phyloP scores from a whole-genome alignment of 2,888 invertebrate species.

The Halictus quadricinctus region DNA sequence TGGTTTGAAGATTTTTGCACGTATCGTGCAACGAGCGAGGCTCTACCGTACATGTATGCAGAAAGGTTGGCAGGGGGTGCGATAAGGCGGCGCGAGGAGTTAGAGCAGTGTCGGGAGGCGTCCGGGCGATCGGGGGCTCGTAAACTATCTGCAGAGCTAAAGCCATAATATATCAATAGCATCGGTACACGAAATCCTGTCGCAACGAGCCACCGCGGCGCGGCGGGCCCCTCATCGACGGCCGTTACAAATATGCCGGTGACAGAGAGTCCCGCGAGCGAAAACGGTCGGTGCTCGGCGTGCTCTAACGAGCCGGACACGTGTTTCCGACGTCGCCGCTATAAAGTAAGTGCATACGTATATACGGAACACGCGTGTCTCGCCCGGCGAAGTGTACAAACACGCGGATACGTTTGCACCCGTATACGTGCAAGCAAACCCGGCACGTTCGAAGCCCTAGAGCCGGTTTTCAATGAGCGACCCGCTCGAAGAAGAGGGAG shows the following conservation, averaged over 20 bases:
- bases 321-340: constrained; percentile 73
- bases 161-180: constrained; percentile 5
- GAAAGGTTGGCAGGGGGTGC: not conserved
- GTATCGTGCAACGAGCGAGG: not conserved
- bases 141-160: constrained; percentile 2
- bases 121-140: not conserved
- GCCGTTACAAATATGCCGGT: constrained; percentile 54
- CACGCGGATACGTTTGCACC: constrained; percentile 30
- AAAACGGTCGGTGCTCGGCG: constrained; percentile 34
- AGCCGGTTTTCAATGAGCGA: constrained; percentile 74
- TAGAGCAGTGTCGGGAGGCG: not conserved
- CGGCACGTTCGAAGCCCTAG: constrained; percentile 65
- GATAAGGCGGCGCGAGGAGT: not conserved
- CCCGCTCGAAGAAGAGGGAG: constrained; percentile 64
- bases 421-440: constrained; percentile 54
- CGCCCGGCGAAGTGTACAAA: constrained; percentile 27
- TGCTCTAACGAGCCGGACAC: constrained; percentile 74
- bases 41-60: not conserved
- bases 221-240: constrained; percentile 28
- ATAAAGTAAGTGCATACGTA: constrained; percentile 65
- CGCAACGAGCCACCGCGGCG: constrained; percentile 15
- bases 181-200: constrained; percentile 10
- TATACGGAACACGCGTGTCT: constrained; percentile 49
- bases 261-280: constrained; percentile 44
- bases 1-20: not conserved